Base-by-base conservation (phyloP, 1,140 invertebrate genomes). In the Ladona fulva region DNA sequence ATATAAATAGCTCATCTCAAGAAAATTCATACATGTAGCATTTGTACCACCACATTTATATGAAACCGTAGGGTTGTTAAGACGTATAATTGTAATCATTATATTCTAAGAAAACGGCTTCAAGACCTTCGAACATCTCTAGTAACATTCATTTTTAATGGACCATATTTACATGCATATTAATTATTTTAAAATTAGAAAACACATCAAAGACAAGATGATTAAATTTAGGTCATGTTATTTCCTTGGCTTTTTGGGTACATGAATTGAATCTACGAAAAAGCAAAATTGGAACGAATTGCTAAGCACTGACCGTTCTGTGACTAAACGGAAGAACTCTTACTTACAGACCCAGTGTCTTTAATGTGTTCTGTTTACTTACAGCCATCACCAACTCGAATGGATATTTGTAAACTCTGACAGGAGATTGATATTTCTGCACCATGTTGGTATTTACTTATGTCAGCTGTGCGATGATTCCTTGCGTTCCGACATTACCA, bases 301-400 rank as follows among this genome's bases (percentile, higher is more conserved):
- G 29, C 29, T 37, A 37, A 8, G 29, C 52, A 12, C 52, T 22
- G 5, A 66, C 3, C 12, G n/a, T 22, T 66, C 14, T 12, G 14
- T 66, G 5, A 66, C 14, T 19, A 66, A 66, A 66, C 44, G 52
- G 5, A 66, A 66, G 3, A 66, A 66, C 14, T 19, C 14, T 66
- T 19, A 6, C 3, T 3, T 22, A 5, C 14, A 66, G 3, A 6
- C 52, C 5, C 14, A 52, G 19, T n/a, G n/a, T 73, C 7, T 22
- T 73, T 73, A n/a, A 5, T 22, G 7, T 1, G 29, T 37, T 37
- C 29, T 37, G 29, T 37, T 75, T 81, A 93, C 94, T 91, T 88
- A 97, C 97, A 88, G 92, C 92, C 96, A 98, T 98, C 77, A 98
- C 95, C 82, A 98, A 89, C 85, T 98, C 95, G 85, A 99, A 99